Percentiles rank a stretch among this genome's conserved stretches.
Evolutionary conservation across 2,888 invertebrate species (phyloP).

Genomic region (Pseudococcus longispinus): DNA sequence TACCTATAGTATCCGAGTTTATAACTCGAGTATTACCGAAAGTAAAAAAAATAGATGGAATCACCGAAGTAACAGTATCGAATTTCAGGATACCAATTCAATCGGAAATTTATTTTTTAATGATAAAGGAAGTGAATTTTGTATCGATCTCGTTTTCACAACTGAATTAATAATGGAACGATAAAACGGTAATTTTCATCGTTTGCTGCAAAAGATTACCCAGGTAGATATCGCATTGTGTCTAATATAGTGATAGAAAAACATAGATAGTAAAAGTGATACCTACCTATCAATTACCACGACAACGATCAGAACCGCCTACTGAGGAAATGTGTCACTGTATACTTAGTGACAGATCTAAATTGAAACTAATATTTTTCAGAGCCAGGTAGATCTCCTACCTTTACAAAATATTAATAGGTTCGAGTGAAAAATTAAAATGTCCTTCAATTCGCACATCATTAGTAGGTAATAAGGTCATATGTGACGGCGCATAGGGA

Average conservation of each 20-base stretch:
- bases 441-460: no score
- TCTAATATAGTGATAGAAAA: background rate
- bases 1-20: background rate
- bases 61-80: background rate
- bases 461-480: no score
- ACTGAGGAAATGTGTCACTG: background rate
- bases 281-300: background rate
- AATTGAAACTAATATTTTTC: background rate
- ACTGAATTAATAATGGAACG: slow-evolving; percentile 4
- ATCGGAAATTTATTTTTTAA: background rate
- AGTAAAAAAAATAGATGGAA: background rate
- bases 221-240: background rate
- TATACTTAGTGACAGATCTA: background rate
- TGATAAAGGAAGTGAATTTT: background rate
- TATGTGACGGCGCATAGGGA: no score
- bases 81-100: background rate
- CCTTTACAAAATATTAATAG: no score
- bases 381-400: no score
- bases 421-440: no score
- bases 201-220: background rate
- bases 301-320: background rate
- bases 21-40: background rate
- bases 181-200: background rate
- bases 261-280: background rate
- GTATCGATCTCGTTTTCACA: background rate